A percentile compares a stretch with the other conserved stretches of the same genome.
phyloP scores from a whole-genome alignment of 2,113 vertebrate species.

The Artemisiospiza belli region DNA sequence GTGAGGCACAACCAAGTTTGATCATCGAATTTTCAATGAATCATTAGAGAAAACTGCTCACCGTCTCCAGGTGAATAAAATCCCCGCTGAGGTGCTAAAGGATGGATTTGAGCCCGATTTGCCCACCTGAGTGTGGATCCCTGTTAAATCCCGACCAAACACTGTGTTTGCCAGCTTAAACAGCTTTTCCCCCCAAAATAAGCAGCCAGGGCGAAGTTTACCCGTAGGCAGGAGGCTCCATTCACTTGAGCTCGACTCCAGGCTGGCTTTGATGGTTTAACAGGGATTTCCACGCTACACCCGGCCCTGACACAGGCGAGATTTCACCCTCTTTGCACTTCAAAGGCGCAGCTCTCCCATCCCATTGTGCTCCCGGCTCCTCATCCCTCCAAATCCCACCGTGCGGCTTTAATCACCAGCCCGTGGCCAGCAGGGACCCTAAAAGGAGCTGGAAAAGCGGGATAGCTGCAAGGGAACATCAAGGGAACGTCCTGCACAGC shows the following conservation, averaged over 20 bases:
- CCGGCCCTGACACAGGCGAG: background rate
- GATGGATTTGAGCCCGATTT: background rate
- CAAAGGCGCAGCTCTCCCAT: conserved; percentile 14
- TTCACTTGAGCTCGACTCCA: conserved; percentile 33
- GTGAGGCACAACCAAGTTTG: fast-evolving
- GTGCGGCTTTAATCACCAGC: background rate
- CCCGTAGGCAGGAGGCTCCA: background rate
- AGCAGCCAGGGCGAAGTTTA: background rate
- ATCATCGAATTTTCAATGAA: background rate
- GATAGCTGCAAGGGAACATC: background rate
- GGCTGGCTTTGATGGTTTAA: conserved; percentile 49
- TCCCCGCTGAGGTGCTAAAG: background rate
- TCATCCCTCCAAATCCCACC: background rate
- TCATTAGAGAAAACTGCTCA: background rate
- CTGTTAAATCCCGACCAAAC: background rate
- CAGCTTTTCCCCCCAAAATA: background rate
- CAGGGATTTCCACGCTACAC: conserved; percentile 21
- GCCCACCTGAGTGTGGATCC: background rate
- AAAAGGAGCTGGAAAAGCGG: background rate
- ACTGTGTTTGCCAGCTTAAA: background rate
- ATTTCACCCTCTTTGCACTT: conserved; percentile 56
- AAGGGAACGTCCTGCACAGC: background rate
- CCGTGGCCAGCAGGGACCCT: background rate
- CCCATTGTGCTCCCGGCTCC: background rate
- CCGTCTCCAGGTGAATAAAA: fast-evolving